These are phyloP conservation scores for Rhagoletis zephyria DNA, from an alignment of 1,140 invertebrate genomes.

Conservation along the genomic window DNA sequence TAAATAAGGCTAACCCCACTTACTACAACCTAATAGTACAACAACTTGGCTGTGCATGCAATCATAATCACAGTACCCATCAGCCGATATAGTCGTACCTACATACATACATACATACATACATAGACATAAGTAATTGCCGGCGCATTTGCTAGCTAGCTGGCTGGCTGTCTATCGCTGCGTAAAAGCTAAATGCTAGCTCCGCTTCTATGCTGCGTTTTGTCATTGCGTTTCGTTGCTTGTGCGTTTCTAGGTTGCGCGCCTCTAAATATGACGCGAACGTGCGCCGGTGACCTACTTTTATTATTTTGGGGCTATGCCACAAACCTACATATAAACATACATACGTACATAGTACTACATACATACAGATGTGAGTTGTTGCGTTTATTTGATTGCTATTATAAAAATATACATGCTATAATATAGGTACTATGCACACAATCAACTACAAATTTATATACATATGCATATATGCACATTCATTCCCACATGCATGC, in stretches of 20 bases:
- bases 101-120: too few species aligned
- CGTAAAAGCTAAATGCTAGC: not conserved
- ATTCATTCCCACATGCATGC: not conserved
- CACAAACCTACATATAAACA: too few species aligned
- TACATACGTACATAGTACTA: too few species aligned
- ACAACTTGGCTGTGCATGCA: not conserved
- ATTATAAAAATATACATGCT: slow-evolving; percentile 14
- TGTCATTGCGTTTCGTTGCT: not conserved
- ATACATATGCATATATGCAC: not conserved
- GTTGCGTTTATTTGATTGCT: slow-evolving; percentile 53
- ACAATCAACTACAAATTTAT: not conserved
- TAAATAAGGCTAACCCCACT: too few species aligned
- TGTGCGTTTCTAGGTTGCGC: slow-evolving; percentile 40
- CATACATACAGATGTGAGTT: not conserved
- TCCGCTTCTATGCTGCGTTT: slow-evolving; percentile 8
- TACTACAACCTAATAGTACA: too few species aligned
- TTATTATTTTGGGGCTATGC: slow-evolving; percentile 35
- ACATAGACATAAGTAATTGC: not conserved
- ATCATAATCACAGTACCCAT: slow-evolving; percentile 28
- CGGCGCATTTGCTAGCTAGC: not conserved
- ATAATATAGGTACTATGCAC: slow-evolving; percentile 36
- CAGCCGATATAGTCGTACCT: not conserved
- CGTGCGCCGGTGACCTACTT: slow-evolving; percentile 47
- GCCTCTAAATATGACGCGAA: slow-evolving; percentile 41
- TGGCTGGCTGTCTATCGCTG: not conserved